Base-by-base conservation (phyloP, 2,797 vertebrate genomes). In the Lepus townsendii region DNA sequence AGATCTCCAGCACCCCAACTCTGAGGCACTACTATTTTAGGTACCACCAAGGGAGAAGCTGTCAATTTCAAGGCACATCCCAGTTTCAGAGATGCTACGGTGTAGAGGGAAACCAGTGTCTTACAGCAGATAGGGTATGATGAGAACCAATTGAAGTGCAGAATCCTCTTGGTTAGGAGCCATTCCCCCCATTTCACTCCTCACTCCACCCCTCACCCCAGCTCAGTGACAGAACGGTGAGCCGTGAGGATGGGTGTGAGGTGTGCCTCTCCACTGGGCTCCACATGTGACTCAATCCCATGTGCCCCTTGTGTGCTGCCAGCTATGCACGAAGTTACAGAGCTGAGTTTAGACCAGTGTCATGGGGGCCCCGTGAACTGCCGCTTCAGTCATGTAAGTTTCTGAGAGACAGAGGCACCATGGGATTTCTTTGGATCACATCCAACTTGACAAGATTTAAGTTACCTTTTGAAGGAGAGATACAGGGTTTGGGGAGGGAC, bases 191-290 rank as follows among this genome's bases (percentile, higher is more conserved):
- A 42, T 38, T 0, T 2, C n/a, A 6, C 16, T 0, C 8, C 12
- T 27, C 8, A 9, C 0, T 3, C 12, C n/a, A 7, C 1, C 3
- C 2, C 27, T 35, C 54, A 10, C 0, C 0, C 5, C 19, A 3
- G 76, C 47, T 66, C 13, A 5, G 8, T 17, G 54, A 4, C 42
- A 60, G 68, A 52, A 47, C 35, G 0, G 3, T 27, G 27, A 10
- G 24, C 2, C 27, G 2, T 11, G 22, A 26, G 30, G 8, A 4
- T 5, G 5, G 6, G 11, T 27, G 7, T 6, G 38, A 72, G 26
- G 16, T 42, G 13, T 2, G 5, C 54, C 32, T 75, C 52, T 65
- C 50, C 7, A 1, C 19, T 19, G 30, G 13, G 19, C 27, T 14
- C 16, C 26, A 14, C 24, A 27, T 0, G 30, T 65, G 50, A 13